Percentiles rank a stretch among this genome's conserved stretches.
Conservation (phyloP, 2,797 vertebrate species). For the Monodelphis domestica region DNA sequence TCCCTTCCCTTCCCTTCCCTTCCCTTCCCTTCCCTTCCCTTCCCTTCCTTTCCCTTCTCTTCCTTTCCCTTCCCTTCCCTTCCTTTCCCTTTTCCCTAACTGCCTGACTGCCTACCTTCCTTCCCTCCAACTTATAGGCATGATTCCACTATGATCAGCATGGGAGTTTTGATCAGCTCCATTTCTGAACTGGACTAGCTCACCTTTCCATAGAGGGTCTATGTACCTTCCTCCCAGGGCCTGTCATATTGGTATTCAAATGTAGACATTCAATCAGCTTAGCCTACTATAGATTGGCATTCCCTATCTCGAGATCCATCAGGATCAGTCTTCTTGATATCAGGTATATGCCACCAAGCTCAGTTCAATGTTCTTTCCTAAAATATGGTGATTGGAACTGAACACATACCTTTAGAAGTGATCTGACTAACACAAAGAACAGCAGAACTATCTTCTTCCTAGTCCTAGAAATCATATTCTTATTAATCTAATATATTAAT, state of each 20-base stretch:
- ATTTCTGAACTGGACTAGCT: not conserved
- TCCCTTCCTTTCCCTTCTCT: no score
- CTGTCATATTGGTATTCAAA: not conserved
- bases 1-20: no score
- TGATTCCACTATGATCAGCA: not conserved
- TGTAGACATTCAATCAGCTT: not conserved
- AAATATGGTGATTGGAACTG: not conserved
- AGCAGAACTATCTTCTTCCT: not conserved
- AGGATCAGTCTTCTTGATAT: not conserved
- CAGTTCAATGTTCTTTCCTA: not conserved
- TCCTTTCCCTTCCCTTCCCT: not conserved
- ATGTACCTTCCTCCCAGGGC: not conserved
- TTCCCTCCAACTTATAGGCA: not conserved
- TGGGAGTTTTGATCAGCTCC: not conserved
- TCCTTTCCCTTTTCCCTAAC: no score
- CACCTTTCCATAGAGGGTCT: not conserved
- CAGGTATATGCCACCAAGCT: not conserved
- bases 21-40: no score
- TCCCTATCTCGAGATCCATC: not conserved
- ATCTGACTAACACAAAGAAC: not conserved
- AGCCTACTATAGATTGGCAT: not conserved
- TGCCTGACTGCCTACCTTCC: not conserved
- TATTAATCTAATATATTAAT: not conserved
- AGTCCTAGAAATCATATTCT: not conserved
- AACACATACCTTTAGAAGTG: not conserved